Conservation (phyloP, 2,113 vertebrate species). For the Pseudorasbora parva region DNA sequence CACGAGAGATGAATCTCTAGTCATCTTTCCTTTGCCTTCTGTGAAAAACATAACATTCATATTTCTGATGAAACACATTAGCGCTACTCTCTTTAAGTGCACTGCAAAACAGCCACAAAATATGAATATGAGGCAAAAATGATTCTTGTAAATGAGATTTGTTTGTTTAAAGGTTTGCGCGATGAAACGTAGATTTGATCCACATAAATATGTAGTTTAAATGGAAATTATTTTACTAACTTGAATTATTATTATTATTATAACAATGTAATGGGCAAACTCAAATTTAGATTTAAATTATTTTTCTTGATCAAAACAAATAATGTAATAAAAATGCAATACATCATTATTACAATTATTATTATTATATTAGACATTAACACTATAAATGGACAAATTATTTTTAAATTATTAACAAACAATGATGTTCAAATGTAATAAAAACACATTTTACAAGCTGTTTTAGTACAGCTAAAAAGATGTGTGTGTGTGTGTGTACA, state of each 20-base stretch:
- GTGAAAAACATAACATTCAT: not conserved
- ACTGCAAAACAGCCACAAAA: too few relatives aligned
- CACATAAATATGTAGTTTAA: not conserved
- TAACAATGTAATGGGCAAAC: not conserved
- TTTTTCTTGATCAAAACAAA: not conserved
- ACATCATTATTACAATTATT: too few relatives aligned
- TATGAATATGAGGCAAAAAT: not conserved
- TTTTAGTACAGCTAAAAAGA: too few relatives aligned
- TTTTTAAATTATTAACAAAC: too few relatives aligned
- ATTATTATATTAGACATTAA: not conserved
- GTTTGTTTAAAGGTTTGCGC: not conserved
- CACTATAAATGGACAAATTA: too few relatives aligned
- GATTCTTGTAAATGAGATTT: not conserved
- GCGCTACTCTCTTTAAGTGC: not conserved
- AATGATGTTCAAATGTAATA: not conserved
- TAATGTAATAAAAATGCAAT: not conserved
- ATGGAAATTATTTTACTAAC: not conserved
- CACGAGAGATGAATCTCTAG: slow-evolving; percentile 77
- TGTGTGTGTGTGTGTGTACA: not conserved
- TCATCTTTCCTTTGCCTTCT: slow-evolving; percentile 53
- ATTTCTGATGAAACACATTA: not conserved
- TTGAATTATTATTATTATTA: not conserved
- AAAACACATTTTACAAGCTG: too few relatives aligned
- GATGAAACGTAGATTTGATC: too few relatives aligned
- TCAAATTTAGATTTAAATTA: too few relatives aligned